These are phyloP conservation scores for Dromas ardeola DNA, from an alignment of 2,113 vertebrate genomes.

Conservation along the genomic window DNA sequence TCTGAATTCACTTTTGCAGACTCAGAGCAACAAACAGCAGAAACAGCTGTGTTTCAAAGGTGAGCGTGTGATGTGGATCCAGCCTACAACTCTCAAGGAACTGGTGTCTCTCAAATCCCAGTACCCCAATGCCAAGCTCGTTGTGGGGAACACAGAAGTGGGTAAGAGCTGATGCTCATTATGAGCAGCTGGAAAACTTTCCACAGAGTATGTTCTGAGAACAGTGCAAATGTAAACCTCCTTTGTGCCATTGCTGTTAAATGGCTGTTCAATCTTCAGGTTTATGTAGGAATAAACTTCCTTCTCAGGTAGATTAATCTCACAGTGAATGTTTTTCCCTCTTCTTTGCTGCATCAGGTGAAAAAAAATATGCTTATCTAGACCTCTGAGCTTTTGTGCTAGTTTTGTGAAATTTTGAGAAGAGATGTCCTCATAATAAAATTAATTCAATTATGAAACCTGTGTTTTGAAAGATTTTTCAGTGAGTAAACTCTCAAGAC, in stretches of 20 bases:
- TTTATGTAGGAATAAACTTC: neutral
- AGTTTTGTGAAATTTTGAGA: neutral
- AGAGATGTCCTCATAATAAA: neutral
- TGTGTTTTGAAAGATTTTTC: neutral
- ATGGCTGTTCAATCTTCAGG: neutral
- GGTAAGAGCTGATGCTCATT: constrained; percentile 72
- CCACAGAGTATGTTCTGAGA: neutral
- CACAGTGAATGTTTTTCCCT: neutral
- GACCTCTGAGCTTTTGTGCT: neutral
- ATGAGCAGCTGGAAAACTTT: neutral
- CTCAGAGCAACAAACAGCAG: constrained; percentile 64
- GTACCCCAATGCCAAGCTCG: constrained; percentile 84
- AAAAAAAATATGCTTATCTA: neutral
- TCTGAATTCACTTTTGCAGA: constrained; percentile 67
- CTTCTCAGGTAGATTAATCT: neutral
- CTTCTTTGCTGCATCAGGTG: neutral
- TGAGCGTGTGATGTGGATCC: constrained; percentile 86
- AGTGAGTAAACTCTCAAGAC: neutral
- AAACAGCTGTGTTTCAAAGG: constrained; percentile 83
- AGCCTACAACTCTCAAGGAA: constrained; percentile 81
- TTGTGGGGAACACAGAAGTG: constrained; percentile 97
- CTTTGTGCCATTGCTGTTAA: neutral
- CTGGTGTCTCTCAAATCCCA: constrained; percentile 84
- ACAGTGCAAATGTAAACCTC: neutral
- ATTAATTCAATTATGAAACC: neutral